Conservation (phyloP, 2,888 invertebrate genomes). For the Cheilosia soror region DNA sequence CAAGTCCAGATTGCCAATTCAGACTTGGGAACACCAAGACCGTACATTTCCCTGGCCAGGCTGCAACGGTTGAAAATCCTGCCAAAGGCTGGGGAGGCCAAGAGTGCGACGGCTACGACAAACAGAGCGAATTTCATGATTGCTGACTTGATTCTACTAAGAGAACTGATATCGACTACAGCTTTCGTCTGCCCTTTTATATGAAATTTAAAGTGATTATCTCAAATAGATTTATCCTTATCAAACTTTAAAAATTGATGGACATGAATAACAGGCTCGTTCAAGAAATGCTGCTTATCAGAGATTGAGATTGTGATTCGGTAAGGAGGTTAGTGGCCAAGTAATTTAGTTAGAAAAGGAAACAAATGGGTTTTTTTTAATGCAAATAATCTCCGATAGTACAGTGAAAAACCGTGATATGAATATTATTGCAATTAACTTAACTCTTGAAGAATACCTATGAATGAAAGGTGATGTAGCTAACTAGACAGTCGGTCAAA, state of each 20-base stretch:
- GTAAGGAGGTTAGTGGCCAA: too few relatives aligned
- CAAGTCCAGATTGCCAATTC: slow-evolving; percentile 81
- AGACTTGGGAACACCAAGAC: slow-evolving; percentile 81
- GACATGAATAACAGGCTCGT: too few relatives aligned
- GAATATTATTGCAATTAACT: too few relatives aligned
- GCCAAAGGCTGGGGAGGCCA: slow-evolving; percentile 76
- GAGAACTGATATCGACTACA: not conserved
- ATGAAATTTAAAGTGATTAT: not conserved
- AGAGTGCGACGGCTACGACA: not conserved
- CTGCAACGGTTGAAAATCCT: slow-evolving; percentile 79
- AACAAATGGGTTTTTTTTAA: too few relatives aligned
- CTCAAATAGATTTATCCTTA: not conserved
- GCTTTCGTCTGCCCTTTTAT: not conserved
- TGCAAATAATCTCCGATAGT: too few relatives aligned
- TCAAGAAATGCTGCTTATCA: too few relatives aligned
- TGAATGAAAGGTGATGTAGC: too few relatives aligned
- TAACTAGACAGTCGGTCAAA: too few relatives aligned
- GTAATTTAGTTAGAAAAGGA: too few relatives aligned
- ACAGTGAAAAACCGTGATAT: too few relatives aligned
- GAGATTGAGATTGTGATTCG: too few relatives aligned
- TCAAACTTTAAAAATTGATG: not conserved
- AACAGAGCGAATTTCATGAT: slow-evolving; percentile 1
- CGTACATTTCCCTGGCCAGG: slow-evolving; percentile 80
- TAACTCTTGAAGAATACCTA: too few relatives aligned
- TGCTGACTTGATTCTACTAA: not conserved